Evolutionary conservation across 1,140 invertebrate genomes (phyloP), one percentile per base, ranked within the genome.

Genomic region (Triops longicaudatus): DNA sequence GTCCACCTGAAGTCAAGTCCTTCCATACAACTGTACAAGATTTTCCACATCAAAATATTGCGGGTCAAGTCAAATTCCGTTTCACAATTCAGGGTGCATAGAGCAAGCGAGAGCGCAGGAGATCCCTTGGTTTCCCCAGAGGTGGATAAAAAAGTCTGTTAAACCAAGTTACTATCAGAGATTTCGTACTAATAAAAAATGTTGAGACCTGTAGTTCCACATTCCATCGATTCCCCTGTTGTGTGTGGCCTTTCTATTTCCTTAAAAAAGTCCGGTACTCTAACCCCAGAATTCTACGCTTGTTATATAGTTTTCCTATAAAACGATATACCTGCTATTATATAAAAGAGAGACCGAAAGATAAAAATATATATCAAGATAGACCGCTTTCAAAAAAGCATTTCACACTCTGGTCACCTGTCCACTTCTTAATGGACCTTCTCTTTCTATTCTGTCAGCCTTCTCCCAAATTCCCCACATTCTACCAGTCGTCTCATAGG

Each of bases 351-450:
- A 63, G 50, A 63, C 50, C 50, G 50, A 63, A 63, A 63, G 50
- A 63, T 63, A 63, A 63, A 63, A 63, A 63, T 14, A 63, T 9
- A 63, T 63, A 63, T 63, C 50, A 12, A 63, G 50, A 22, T 63
- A 63, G 14, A 63, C 50, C 50, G 50, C 50, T n/a, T 63, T 63
- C 50, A 63, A 63, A 63, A 63, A 63, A 63, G 6, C 50, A 63
- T 63, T 63, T 63, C 50, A 63, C 50, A 63, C 50, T 63, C 50
- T 63, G 50, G 50, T 63, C 50, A 63, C 50, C 50, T 63, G 50
- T 63, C 50, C 50, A 63, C 50, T 63, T 63, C 50, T 63, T 63
- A 63, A 63, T 63, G 50, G 50, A 63, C 50, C 50, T 63, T 63
- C 50, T 63, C 50, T 17, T 22, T 63, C 50, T 63, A 12, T 63